Percentiles rank a stretch among this genome's conserved stretches.
Conservation (phyloP, 1,140 invertebrate species). For the Latrodectus geometricus region DNA sequence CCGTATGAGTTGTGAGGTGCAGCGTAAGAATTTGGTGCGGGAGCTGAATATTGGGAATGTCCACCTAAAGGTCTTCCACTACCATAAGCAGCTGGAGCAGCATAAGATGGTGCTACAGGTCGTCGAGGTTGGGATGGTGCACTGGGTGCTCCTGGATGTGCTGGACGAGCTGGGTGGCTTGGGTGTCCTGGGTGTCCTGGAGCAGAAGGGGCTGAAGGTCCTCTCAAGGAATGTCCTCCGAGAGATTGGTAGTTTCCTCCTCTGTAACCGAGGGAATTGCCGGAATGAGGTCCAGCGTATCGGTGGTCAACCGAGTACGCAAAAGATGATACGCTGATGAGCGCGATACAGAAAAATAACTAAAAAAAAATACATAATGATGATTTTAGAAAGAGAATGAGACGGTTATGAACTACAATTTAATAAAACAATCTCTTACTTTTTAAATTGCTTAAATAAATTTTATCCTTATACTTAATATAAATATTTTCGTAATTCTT, state of each 20-base stretch:
- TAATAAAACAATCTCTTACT: background rate
- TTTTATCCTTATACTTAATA: background rate
- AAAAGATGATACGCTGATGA: conserved; percentile 26
- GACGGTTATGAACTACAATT: background rate
- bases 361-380: conserved; percentile 5
- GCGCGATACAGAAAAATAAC: background rate
- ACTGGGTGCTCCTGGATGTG: background rate
- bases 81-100: conserved; percentile 15
- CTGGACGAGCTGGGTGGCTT: background rate
- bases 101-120: background rate
- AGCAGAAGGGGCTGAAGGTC: background rate
- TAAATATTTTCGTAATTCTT: background rate
- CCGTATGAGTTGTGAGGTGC: conserved; percentile 1
- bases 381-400: background rate
- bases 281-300: conserved; percentile 20
- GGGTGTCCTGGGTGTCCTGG: background rate
- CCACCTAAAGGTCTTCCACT: conserved; percentile 1
- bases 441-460: background rate
- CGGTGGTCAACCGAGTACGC: conserved; percentile 10
- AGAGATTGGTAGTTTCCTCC: background rate
- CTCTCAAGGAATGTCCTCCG: conserved; percentile 1
- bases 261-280: conserved; percentile 27
- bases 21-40: background rate
- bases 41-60: background rate
- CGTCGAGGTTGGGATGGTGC: background rate